These are phyloP conservation scores for Labeo calbasu DNA, from an alignment of 2,797 vertebrate species.

Conservation along the genomic window DNA sequence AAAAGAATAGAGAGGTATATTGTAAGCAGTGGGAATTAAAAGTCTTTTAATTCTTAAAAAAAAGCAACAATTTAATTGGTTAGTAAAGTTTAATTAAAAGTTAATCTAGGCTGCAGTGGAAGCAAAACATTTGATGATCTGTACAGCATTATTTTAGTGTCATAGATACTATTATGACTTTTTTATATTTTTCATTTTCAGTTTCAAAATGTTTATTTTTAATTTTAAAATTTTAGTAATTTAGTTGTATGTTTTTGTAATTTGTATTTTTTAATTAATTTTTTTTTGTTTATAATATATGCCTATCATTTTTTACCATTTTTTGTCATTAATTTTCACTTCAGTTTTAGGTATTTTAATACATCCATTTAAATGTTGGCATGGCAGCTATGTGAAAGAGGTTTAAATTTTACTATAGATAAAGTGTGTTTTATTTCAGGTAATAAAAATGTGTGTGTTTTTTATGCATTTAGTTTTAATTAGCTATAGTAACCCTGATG, in stretches of 20 bases:
- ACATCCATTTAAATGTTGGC: neutral
- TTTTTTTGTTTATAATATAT: neutral
- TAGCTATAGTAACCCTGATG: neutral
- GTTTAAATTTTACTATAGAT: neutral
- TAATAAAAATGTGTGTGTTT: neutral
- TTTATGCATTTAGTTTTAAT: neutral
- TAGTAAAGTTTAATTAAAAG: neutral
- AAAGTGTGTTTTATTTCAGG: neutral
- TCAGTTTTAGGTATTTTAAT: neutral
- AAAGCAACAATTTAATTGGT: neutral
- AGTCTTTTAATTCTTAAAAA: neutral
- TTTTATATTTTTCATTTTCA: neutral
- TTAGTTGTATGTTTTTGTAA: neutral
- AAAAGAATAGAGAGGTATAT: slow-evolving; percentile 85
- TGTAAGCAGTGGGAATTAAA: neutral
- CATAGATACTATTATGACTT: neutral
- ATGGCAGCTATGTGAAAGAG: neutral
- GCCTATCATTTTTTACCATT: neutral
- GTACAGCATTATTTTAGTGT: neutral
- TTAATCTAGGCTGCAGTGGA: neutral
- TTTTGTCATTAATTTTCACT: neutral
- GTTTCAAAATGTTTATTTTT: neutral
- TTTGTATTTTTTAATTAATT: neutral
- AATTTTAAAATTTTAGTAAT: no score
- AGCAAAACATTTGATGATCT: neutral